Evolutionary conservation across 2,113 vertebrate species (phyloP).

Genomic region (Colossoma macropomum): DNA sequence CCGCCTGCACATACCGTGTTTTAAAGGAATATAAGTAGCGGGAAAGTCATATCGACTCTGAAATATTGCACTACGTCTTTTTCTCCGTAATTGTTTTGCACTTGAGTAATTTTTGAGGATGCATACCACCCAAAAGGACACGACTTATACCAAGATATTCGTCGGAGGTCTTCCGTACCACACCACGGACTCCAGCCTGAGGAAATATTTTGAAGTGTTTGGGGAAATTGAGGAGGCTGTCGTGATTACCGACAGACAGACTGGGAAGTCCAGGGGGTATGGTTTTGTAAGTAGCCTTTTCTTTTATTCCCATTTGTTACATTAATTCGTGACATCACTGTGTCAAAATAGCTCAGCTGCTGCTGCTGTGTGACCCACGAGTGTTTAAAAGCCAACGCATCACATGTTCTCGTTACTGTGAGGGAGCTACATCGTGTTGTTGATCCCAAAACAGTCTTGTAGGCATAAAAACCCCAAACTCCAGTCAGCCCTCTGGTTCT

Average conservation of each 20-base stretch:
- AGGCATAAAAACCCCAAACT: too few species aligned
- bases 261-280: slow-evolving; percentile 95
- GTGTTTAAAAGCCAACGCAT: slow-evolving; percentile 9
- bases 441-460: neutral
- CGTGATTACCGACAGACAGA: slow-evolving; percentile 97
- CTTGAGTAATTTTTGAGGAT: slow-evolving; percentile 80
- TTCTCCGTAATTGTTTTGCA: slow-evolving; percentile 71
- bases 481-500: neutral
- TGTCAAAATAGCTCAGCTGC: neutral
- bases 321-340: neutral
- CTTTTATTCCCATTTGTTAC: neutral
- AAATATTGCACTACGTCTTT: slow-evolving; percentile 74
- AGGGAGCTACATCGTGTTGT: neutral
- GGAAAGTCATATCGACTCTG: slow-evolving; percentile 60
- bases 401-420: slow-evolving; percentile 5
- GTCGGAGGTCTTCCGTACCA: slow-evolving; percentile 97
- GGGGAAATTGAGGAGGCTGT: slow-evolving; percentile 98
- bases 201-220: slow-evolving; percentile 98
- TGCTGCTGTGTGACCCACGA: slow-evolving; percentile 19
- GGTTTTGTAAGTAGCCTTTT: slow-evolving; percentile 90
- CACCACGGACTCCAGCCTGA: slow-evolving; percentile 96
- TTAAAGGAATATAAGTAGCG: slow-evolving; percentile 41
- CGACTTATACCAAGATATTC: slow-evolving; percentile 98
- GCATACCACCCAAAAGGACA: slow-evolving; percentile 99
- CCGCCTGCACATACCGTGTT: slow-evolving; percentile 15